Evolutionary conservation across 2,113 vertebrate genomes (phyloP).

Genomic region (Microcebus tavaratra): DNA sequence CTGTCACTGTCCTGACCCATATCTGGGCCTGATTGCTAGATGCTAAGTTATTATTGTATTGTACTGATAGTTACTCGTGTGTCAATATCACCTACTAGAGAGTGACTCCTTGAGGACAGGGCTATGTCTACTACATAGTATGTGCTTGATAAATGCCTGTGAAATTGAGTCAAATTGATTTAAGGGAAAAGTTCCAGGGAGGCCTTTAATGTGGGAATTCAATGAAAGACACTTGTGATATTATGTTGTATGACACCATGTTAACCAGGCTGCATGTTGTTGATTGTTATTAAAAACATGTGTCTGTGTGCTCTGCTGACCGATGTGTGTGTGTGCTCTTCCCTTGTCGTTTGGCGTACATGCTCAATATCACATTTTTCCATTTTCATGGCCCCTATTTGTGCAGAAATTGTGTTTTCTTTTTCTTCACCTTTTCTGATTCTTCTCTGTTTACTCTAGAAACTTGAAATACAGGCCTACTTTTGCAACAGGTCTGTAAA

Average conservation of each 20-base stretch:
- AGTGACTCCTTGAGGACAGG: not conserved
- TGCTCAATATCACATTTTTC: not conserved
- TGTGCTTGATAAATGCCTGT: not conserved
- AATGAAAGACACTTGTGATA: not conserved
- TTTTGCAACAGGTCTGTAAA: not conserved
- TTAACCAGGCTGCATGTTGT: not conserved
- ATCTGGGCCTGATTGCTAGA: not conserved
- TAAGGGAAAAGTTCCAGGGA: not conserved
- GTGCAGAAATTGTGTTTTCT: not conserved
- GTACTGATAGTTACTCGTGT: too few species aligned
- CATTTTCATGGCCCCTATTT: not conserved
- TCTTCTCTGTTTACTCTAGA: not conserved
- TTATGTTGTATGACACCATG: not conserved
- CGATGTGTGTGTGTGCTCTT: fast-evolving
- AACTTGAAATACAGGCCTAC: not conserved
- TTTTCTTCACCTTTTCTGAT: not conserved
- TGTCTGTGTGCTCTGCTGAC: not conserved
- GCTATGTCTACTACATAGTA: not conserved
- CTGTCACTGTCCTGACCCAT: not conserved
- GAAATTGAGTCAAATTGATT: not conserved
- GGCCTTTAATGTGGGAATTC: not conserved
- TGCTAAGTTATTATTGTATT: too few species aligned
- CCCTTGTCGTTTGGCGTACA: not conserved
- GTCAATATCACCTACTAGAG: not conserved
- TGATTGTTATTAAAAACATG: not conserved